Conservation (phyloP, 2,888 invertebrate species). For the Caenorhabditis zanzibari region DNA sequence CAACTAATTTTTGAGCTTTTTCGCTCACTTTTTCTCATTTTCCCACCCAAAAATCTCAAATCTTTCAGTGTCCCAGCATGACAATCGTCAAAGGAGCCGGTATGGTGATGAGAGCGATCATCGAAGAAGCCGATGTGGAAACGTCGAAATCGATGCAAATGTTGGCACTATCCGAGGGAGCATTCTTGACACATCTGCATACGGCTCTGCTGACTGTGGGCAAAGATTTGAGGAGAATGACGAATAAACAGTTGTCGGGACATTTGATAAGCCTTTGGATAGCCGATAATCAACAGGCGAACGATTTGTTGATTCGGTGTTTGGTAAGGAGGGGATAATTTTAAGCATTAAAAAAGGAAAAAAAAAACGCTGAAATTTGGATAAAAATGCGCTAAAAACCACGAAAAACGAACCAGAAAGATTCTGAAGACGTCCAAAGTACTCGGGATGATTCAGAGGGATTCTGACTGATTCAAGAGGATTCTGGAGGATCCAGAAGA, state of each 20-base stretch:
- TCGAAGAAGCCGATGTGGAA: conserved; percentile 96
- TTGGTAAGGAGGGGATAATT: conserved; percentile 69
- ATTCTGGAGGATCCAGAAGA: too few species aligned
- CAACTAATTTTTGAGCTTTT: too few species aligned
- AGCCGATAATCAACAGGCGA: conserved; percentile 88
- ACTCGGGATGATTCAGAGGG: too few species aligned
- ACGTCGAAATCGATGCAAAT: conserved; percentile 95
- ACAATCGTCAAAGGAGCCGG: conserved; percentile 98
- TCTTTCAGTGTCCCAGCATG: conserved; percentile 90
- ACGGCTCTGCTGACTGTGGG: conserved; percentile 92
- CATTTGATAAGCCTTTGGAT: conserved; percentile 97
- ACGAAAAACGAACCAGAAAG: too few species aligned
- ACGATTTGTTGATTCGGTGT: conserved; percentile 78
- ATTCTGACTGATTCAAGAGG: too few species aligned
- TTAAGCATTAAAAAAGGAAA: too few species aligned
- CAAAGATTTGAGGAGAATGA: conserved; percentile 87
- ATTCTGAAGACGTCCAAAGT: too few species aligned
- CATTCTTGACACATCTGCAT: conserved; percentile 93
- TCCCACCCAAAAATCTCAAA: too few species aligned
- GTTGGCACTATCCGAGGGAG: conserved; percentile 96
- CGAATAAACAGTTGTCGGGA: conserved; percentile 90
- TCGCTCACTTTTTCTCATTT: too few species aligned
- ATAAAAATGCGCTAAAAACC: too few species aligned
- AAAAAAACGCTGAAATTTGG: too few species aligned
- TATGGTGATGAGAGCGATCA: conserved; percentile 95